Evolutionary conservation across 2,113 vertebrate genomes (phyloP).

Genomic region (Indicator maculatus): DNA sequence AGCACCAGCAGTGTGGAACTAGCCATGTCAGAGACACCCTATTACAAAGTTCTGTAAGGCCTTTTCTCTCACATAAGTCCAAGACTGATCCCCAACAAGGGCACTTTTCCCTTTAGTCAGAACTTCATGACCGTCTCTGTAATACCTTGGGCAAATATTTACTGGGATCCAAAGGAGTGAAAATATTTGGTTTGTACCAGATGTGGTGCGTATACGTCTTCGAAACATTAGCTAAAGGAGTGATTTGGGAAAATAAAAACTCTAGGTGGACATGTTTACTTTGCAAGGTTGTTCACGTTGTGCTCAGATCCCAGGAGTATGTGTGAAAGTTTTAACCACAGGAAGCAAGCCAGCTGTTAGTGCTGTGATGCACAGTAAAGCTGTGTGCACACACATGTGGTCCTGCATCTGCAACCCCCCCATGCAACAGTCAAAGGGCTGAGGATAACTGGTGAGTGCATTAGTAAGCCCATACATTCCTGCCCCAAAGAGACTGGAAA

Average conservation of each 20-base stretch:
- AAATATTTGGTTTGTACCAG: slow-evolving; percentile 86
- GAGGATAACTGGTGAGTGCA: not conserved
- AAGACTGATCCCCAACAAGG: not conserved
- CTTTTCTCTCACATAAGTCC: not conserved
- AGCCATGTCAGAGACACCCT: rapidly evolving
- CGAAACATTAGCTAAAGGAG: slow-evolving; percentile 83
- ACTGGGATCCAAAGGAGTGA: slow-evolving; percentile 74
- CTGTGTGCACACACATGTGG: not conserved
- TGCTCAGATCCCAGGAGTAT: not conserved
- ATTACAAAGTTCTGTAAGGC: not conserved
- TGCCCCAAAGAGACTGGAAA: not conserved
- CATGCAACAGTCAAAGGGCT: not conserved
- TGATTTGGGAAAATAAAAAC: slow-evolving; percentile 81
- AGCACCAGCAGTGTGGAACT: not conserved
- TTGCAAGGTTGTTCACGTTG: slow-evolving; percentile 29
- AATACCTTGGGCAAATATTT: slow-evolving; percentile 80
- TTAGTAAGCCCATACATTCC: not conserved
- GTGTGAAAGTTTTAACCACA: slow-evolving; percentile 8
- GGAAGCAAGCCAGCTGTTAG: slow-evolving; percentile 24
- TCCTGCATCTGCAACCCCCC: not conserved
- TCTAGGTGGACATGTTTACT: slow-evolving; percentile 67
- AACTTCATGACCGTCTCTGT: slow-evolving; percentile 20
- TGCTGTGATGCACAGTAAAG: not conserved
- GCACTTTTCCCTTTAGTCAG: not conserved
- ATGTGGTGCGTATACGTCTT: slow-evolving; percentile 71